These are phyloP conservation scores for Carassius auratus DNA, from an alignment of 2,113 vertebrate genomes.

Conservation along the genomic window DNA sequence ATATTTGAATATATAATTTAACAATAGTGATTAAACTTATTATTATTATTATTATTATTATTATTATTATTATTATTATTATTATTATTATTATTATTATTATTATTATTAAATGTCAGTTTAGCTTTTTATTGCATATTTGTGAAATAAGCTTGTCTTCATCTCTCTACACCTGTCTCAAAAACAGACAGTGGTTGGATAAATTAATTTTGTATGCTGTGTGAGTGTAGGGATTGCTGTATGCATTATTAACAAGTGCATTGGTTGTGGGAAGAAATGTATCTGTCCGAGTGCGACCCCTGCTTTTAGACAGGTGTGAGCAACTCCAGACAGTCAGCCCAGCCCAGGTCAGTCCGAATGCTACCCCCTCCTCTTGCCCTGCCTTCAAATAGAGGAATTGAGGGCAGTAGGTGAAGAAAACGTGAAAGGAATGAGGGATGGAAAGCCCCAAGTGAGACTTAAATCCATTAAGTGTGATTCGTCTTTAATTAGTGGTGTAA, in stretches of 20 bases:
- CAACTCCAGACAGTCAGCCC: not conserved
- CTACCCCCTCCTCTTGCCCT: constrained; percentile 47
- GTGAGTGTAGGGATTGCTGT: constrained; percentile 59
- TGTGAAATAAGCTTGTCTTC: not conserved
- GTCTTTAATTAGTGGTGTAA: constrained; percentile 77
- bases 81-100: too few species aligned
- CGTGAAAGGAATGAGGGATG: constrained; percentile 41
- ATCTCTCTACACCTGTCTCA: not conserved
- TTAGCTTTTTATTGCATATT: too few species aligned
- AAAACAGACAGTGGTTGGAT: not conserved
- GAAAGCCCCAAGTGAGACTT: constrained; percentile 66
- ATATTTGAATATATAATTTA: too few species aligned
- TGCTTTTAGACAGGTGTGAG: not conserved
- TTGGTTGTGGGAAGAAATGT: constrained; percentile 54
- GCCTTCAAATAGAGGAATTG: constrained; percentile 9
- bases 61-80: too few species aligned
- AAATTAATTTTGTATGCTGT: not conserved
- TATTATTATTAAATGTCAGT: too few species aligned
- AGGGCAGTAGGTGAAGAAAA: constrained; percentile 45
- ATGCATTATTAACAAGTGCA: constrained; percentile 65
- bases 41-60: too few species aligned
- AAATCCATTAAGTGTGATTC: constrained; percentile 73
- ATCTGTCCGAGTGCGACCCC: constrained; percentile 48
- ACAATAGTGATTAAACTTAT: too few species aligned
- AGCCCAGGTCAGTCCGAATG: not conserved